These are phyloP conservation scores for Microtus richardsoni DNA, from an alignment of 2,113 vertebrate species.

Conservation along the genomic window DNA sequence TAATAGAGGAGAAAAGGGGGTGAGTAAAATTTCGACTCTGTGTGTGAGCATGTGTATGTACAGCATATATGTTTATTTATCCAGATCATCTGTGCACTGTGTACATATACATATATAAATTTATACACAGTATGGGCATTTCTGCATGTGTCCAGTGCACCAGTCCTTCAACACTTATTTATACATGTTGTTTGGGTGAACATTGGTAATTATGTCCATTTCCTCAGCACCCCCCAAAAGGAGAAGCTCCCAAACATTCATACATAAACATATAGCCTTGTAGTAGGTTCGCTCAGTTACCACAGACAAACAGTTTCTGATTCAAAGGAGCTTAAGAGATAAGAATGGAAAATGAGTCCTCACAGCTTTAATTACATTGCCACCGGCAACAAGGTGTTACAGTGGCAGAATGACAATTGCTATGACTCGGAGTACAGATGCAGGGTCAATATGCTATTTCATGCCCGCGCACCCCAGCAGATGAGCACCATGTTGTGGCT, in stretches of 20 bases:
- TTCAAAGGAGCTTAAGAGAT: constrained; percentile 91
- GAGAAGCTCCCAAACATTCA: constrained; percentile 90
- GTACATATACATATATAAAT: constrained; percentile 66
- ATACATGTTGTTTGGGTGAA: constrained; percentile 63
- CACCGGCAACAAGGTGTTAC: constrained; percentile 93
- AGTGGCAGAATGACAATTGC: constrained; percentile 89
- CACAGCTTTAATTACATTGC: constrained; percentile 95
- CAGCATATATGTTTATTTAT: background rate
- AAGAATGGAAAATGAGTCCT: constrained; percentile 93
- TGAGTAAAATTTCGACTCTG: constrained; percentile 90
- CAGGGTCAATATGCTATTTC: constrained; percentile 90
- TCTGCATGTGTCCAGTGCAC: background rate
- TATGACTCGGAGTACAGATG: constrained; percentile 88
- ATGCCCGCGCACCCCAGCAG: constrained; percentile 84
- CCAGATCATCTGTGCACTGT: background rate
- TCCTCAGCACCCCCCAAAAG: constrained; percentile 80
- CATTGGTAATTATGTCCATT: constrained; percentile 77
- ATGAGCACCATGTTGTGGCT: constrained; percentile 86
- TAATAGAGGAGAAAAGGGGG: constrained; percentile 94
- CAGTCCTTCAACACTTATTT: background rate
- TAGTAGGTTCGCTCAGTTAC: constrained; percentile 88
- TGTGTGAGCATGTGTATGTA: constrained; percentile 64
- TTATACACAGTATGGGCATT: constrained; percentile 44
- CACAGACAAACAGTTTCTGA: constrained; percentile 90
- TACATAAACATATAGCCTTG: constrained; percentile 92